These are phyloP conservation scores for Rhinoderma darwinii DNA, from an alignment of 2,113 vertebrate genomes.

Conservation along the genomic window DNA sequence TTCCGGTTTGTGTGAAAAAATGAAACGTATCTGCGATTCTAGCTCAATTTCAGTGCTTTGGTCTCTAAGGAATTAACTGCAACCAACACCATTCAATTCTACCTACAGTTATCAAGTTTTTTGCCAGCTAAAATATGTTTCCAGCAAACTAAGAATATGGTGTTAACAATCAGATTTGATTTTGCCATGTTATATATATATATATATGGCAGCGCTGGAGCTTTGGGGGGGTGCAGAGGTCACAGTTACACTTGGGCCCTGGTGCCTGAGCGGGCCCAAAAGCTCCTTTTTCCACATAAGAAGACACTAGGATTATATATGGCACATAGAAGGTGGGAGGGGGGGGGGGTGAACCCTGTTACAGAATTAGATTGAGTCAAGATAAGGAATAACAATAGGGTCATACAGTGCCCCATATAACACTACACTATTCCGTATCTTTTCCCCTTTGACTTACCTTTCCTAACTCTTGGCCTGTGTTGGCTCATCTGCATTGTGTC, in stretches of 20 bases:
- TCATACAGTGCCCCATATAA: no score
- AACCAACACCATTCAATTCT: constrained; percentile 11
- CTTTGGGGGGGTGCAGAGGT: no score
- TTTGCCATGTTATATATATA: background rate
- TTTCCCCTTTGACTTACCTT: no score
- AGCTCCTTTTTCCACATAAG: background rate
- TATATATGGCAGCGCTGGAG: background rate
- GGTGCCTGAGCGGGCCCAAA: background rate
- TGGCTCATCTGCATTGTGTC: no score
- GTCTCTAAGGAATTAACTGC: constrained; percentile 29
- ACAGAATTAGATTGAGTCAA: no score
- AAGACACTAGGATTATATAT: no score
- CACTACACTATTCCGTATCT: no score
- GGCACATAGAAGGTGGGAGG: no score
- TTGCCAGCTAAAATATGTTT: background rate
- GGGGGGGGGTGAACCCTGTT: no score
- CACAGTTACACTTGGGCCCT: no score
- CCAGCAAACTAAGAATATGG: background rate
- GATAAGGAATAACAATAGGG: no score
- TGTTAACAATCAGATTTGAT: background rate
- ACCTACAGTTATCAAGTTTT: background rate
- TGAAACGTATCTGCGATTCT: background rate
- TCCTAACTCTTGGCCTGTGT: no score
- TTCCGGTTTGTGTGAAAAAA: constrained; percentile 7
- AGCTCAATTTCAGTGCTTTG: constrained; percentile 1